Evolutionary conservation across 2,113 vertebrate species (phyloP).

Genomic region (Percopsis transmontana): DNA sequence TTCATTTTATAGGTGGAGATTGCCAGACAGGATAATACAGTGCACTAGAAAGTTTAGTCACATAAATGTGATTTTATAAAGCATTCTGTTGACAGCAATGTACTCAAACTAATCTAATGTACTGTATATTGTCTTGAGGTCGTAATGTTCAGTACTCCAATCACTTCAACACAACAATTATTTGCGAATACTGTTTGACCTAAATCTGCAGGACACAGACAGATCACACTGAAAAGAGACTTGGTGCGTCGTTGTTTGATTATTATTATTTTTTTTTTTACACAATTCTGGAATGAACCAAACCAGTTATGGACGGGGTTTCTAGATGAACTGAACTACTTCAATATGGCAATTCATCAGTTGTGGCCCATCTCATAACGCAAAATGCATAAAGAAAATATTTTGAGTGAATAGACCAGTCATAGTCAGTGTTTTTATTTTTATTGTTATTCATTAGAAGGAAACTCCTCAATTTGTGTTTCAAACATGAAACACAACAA

Average conservation of each 20-base stretch:
- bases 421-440: background rate
- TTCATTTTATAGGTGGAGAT: background rate
- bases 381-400: constrained; percentile 12
- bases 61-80: too few relatives aligned
- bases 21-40: background rate
- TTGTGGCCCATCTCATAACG: constrained; percentile 23
- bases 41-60: background rate
- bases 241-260: background rate
- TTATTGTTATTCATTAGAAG: background rate
- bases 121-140: background rate
- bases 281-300: background rate
- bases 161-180: constrained; percentile 3
- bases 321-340: constrained; percentile 4
- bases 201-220: constrained; percentile 7
- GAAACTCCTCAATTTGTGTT: too few relatives aligned
- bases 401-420: background rate
- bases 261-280: background rate
- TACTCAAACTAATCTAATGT: background rate
- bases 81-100: too few relatives aligned
- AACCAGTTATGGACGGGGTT: constrained; percentile 1
- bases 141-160: background rate
- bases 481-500: too few relatives aligned
- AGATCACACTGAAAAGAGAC: constrained; percentile 6
- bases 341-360: constrained; percentile 22
- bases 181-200: constrained; percentile 25